These are phyloP conservation scores for Bambusicola thoracicus DNA, from an alignment of 2,113 vertebrate genomes.

Conservation along the genomic window DNA sequence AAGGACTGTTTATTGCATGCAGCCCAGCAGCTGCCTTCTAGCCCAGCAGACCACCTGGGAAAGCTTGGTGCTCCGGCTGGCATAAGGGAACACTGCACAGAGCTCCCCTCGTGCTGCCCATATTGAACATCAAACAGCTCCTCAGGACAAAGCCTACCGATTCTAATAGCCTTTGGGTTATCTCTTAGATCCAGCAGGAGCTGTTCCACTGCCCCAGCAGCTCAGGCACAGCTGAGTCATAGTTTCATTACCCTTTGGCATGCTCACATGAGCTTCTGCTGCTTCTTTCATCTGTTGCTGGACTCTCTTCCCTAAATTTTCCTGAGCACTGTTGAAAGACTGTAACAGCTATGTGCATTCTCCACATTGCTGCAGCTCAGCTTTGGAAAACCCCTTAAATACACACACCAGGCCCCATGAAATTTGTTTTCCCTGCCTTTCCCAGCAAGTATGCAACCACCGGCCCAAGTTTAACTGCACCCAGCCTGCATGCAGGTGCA, in stretches of 20 bases:
- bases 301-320: neutral
- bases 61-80: neutral
- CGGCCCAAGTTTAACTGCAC: neutral
- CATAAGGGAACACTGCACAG: fast-evolving
- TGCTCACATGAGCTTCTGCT: neutral
- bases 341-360: neutral
- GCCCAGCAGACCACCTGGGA: neutral
- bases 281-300: neutral
- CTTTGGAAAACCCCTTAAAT: fast-evolving
- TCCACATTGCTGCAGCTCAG: neutral
- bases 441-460: neutral
- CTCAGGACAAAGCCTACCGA: neutral
- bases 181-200: neutral
- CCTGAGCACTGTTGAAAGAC: neutral
- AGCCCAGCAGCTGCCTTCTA: neutral
- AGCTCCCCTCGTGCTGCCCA: neutral
- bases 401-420: neutral
- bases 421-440: neutral
- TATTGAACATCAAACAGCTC: neutral
- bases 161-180: neutral
- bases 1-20: neutral
- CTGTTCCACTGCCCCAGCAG: neutral
- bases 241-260: neutral
- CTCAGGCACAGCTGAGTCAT: neutral
- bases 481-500: neutral